Evolutionary conservation across 2,888 invertebrate genomes (phyloP).

Genomic region (Scaptomyza cyrtandrae): DNA sequence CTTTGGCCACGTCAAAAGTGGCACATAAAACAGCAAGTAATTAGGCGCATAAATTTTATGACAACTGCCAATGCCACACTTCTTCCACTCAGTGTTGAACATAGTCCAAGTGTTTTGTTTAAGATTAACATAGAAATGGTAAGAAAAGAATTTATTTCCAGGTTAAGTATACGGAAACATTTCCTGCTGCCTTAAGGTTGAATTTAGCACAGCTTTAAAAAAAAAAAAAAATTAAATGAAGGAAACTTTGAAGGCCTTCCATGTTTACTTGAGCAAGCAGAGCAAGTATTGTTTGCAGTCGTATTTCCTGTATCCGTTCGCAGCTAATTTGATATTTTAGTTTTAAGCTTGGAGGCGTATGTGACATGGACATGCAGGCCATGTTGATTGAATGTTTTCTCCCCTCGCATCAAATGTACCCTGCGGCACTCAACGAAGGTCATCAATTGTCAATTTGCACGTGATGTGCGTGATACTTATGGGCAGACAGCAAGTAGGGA

Average conservation of each 20-base stretch:
- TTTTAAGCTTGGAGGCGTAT: constrained; percentile 38
- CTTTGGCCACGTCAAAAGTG: constrained; percentile 37
- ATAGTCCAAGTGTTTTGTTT: not conserved
- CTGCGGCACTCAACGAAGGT: not conserved
- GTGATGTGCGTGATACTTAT: constrained; percentile 53
- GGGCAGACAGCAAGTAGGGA: constrained; percentile 19
- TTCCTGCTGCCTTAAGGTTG: not conserved
- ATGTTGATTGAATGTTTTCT: constrained; percentile 14
- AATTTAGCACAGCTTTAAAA: no score
- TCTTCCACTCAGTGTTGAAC: constrained; percentile 11
- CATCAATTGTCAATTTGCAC: constrained; percentile 58
- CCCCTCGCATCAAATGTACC: not conserved
- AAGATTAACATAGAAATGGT: not conserved
- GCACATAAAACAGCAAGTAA: constrained; percentile 62
- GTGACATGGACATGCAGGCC: constrained; percentile 38
- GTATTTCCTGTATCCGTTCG: constrained; percentile 25
- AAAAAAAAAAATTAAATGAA: not conserved
- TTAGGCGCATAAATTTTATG: constrained; percentile 71
- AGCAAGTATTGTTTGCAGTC: constrained; percentile 1
- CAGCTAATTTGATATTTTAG: constrained; percentile 43
- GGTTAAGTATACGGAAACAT: not conserved
- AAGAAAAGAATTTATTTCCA: not conserved
- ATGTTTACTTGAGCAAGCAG: not conserved
- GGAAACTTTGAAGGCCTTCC: not conserved
- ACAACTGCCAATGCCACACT: constrained; percentile 55